Evolutionary conservation across 2,888 invertebrate species (phyloP), one percentile per base, ranked within the genome.

Genomic region (Biston stratarius): DNA sequence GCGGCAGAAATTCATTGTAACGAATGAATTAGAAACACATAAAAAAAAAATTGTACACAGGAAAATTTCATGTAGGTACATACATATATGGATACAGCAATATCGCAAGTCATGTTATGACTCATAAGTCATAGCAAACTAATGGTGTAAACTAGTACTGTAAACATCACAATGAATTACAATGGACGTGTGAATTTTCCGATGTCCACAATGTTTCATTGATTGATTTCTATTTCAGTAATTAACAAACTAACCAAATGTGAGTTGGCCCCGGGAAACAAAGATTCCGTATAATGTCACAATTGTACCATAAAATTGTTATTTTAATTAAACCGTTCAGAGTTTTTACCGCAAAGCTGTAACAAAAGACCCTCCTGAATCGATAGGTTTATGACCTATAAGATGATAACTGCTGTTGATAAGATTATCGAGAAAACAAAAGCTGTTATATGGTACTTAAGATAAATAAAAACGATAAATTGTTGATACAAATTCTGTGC

Each of bases 21-120:
- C 9, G 10, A 9, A 8, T 3, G 8, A 52, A 36, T 52, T 10
- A n/a, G 1, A 52, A 36, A 5, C 53, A 40, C 15, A 53, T 53
- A 15, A 38, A 42, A 36, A 24, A 12, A 14, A 3, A 1, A 45
- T 36, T 15, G 10, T 34, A 49, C 34, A 10, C 49, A 62, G 62
- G 62, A 62, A 62, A 56, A 49, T 56, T 62, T 49, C 11, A 49
- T 24, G 33, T 42, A 40, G n/a, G 15, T 48, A 45, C 24, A 34
- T 34, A 5, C 33, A 38, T 49, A 40, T 42, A 8, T 38, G 8
- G 0, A 38, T 38, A 38, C 38, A 8, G 6, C 6, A 34, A 47
- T 47, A 56, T 53, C 42, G 58, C 53, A 59, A 63, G 65, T 70
- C 70, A 72, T 62, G 49, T 15, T 60, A 55, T 70, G 62, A 70